Evolutionary conservation across 2,888 invertebrate genomes (phyloP).

Genomic region (Toxonevra muliebris): DNA sequence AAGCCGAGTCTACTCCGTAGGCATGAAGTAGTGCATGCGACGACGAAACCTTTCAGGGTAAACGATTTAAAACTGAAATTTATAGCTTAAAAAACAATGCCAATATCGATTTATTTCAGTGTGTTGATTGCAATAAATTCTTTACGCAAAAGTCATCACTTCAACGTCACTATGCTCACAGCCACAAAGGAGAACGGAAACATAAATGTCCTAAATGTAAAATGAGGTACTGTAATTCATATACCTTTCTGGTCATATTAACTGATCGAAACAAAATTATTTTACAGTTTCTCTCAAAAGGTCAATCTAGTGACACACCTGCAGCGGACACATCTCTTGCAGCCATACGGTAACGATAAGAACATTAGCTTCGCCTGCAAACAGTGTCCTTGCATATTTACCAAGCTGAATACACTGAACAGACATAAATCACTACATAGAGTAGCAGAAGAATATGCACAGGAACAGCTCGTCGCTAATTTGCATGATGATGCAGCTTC

Average conservation of each 20-base stretch:
- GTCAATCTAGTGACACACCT: neutral
- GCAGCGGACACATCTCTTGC: neutral
- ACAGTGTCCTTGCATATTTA: neutral
- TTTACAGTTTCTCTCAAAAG: neutral
- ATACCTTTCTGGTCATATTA: neutral
- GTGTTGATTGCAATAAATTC: neutral
- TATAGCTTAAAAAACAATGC: neutral
- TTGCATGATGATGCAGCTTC: neutral
- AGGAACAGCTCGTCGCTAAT: neutral
- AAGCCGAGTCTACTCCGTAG: neutral
- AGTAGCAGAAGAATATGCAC: neutral
- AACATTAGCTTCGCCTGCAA: neutral
- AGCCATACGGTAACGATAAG: neutral
- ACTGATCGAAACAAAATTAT: neutral
- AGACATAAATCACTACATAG: neutral
- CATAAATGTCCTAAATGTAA: neutral
- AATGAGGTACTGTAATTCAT: neutral
- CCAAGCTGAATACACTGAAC: neutral
- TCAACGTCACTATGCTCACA: neutral
- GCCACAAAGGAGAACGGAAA: neutral
- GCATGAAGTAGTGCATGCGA: neutral
- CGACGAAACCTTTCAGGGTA: neutral
- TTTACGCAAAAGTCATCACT: neutral
- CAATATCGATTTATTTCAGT: neutral
- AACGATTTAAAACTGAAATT: neutral